phyloP scores from a whole-genome alignment of 2,797 vertebrate species.

The Dermochelys coriacea region DNA sequence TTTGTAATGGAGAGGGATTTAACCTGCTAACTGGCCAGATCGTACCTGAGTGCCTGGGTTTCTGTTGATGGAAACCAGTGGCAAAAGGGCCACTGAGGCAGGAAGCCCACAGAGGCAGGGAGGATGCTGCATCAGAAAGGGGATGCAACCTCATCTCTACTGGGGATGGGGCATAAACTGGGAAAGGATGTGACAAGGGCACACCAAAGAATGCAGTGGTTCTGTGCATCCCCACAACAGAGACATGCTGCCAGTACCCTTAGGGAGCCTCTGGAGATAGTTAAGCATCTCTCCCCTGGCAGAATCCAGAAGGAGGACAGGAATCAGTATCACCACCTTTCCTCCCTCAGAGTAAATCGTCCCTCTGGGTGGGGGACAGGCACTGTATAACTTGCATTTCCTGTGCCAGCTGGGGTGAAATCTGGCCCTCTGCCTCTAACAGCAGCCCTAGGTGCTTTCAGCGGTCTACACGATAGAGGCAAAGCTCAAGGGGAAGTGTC shows the following conservation, averaged over 20 bases:
- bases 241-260: not conserved
- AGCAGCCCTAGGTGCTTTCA: constrained; percentile 46
- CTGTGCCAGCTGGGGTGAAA: not conserved
- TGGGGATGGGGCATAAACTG: not conserved
- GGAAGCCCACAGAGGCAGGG: not conserved
- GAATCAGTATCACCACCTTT: not conserved
- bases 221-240: not conserved
- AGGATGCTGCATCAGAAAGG: not conserved
- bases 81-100: not conserved
- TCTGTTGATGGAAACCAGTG: not conserved
- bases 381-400: not conserved
- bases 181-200: not conserved
- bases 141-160: not conserved
- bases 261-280: not conserved
- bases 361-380: constrained; percentile 21
- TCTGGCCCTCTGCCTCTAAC: constrained; percentile 9
- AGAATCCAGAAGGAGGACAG: not conserved
- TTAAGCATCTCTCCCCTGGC: not conserved
- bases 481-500: constrained; percentile 28
- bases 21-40: not conserved
- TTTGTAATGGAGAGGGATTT: not conserved
- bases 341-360: not conserved
- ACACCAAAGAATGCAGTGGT: not conserved
- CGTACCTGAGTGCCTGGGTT: not conserved
- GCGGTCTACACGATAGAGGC: not conserved